Evolutionary conservation across 2,113 vertebrate genomes (phyloP).

Genomic region (Myodes glareolus): DNA sequence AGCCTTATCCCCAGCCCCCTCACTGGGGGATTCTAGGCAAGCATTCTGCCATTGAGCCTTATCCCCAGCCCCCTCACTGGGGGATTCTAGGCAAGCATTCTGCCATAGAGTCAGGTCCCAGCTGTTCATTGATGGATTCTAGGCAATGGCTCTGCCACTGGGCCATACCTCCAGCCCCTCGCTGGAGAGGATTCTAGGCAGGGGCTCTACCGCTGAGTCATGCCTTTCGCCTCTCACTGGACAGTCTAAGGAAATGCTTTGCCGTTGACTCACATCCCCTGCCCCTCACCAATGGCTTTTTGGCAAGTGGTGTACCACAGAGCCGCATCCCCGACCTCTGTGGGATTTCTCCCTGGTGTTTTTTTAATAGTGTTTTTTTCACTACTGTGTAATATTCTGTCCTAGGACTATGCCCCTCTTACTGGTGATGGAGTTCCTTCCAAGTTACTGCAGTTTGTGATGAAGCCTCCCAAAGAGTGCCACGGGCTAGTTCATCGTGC

Average conservation of each 20-base stretch:
- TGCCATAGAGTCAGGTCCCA: neutral
- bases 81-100: neutral
- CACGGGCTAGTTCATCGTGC: no score
- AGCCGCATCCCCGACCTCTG: neutral
- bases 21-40: neutral
- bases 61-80: neutral
- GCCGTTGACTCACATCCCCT: no score
- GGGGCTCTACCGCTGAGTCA: neutral
- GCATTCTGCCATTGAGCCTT: neutral
- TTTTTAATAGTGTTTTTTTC: neutral
- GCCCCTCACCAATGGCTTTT: neutral
- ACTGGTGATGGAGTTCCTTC: neutral
- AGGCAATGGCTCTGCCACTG: no score
- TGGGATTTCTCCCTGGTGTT: neutral
- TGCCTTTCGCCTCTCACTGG: neutral
- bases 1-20: neutral
- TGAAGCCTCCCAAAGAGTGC: neutral
- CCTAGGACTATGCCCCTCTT: rapidly evolving
- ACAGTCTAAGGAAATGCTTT: neutral
- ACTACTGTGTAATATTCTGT: rapidly evolving
- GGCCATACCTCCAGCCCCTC: neutral
- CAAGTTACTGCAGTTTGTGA: neutral
- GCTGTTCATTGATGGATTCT: neutral
- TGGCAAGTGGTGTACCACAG: neutral
- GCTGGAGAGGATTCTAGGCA: neutral